Evolutionary conservation across 2,797 vertebrate species (phyloP).

Genomic region (Hephaestus fuliginosus): DNA sequence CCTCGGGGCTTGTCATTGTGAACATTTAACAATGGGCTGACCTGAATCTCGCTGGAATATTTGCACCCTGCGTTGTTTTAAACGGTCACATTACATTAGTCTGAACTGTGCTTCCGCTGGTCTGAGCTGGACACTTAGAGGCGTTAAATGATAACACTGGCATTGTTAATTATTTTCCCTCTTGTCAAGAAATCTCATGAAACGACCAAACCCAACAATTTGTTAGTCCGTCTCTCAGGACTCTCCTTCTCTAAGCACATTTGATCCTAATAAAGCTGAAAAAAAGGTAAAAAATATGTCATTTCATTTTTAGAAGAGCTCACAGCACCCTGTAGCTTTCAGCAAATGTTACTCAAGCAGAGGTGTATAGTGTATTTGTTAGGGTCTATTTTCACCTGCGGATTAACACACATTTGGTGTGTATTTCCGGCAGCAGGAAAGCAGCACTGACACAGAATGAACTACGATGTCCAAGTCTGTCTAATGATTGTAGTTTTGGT

Average conservation of each 20-base stretch:
- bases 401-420: conserved; percentile 8
- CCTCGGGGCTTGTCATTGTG: not conserved
- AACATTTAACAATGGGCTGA: conserved; percentile 3
- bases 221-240: too few species aligned
- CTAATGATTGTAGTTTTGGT: conserved; percentile 6
- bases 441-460: not conserved
- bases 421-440: not conserved
- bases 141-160: not conserved
- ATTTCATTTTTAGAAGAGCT: not conserved
- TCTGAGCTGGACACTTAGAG: conserved; percentile 2
- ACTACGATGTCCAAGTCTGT: not conserved
- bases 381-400: not conserved
- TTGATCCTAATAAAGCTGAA: too few species aligned
- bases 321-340: not conserved
- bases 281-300: not conserved
- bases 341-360: not conserved
- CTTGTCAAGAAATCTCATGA: not conserved
- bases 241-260: too few species aligned
- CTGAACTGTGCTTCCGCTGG: not conserved
- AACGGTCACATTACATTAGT: conserved; percentile 20
- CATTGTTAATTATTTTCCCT: not conserved
- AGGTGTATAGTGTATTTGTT: not conserved
- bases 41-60: not conserved
- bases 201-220: too few species aligned
- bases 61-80: conserved; percentile 27